Percentiles rank a stretch among this genome's conserved stretches.
phyloP scores from a whole-genome alignment of 2,113 vertebrate species.

The Macquaria ambigua region DNA sequence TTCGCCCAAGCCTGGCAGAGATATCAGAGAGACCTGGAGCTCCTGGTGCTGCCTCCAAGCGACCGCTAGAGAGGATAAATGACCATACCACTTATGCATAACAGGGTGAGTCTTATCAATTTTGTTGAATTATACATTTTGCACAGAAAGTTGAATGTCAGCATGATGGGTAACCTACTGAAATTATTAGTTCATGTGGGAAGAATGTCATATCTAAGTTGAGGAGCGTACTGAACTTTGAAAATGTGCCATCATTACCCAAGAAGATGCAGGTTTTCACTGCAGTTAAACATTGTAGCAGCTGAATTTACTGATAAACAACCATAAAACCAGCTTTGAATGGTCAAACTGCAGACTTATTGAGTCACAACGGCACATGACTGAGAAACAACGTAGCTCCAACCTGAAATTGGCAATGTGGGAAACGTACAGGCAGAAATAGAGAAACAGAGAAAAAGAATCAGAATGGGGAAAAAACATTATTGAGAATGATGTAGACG shows the following conservation, averaged over 20 bases:
- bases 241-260: neutral
- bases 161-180: neutral
- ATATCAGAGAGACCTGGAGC: slow-evolving; percentile 78
- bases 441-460: neutral
- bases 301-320: slow-evolving; percentile 1
- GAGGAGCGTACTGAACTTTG: neutral
- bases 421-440: neutral
- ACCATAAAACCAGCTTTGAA: neutral
- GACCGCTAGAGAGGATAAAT: slow-evolving; percentile 77
- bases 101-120: slow-evolving; percentile 85
- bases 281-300: neutral
- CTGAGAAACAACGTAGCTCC: neutral
- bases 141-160: slow-evolving; percentile 2
- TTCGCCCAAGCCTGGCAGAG: slow-evolving; percentile 72
- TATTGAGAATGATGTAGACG: neutral
- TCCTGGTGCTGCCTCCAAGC: slow-evolving; percentile 77
- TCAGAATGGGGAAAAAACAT: no score
- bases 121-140: slow-evolving; percentile 14
- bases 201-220: neutral
- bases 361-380: neutral
- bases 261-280: neutral
- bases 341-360: neutral
- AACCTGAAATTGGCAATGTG: neutral
- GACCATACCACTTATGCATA: slow-evolving; percentile 78
- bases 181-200: neutral